These are phyloP conservation scores for Columbina picui DNA, from an alignment of 2,113 vertebrate species.

Conservation along the genomic window DNA sequence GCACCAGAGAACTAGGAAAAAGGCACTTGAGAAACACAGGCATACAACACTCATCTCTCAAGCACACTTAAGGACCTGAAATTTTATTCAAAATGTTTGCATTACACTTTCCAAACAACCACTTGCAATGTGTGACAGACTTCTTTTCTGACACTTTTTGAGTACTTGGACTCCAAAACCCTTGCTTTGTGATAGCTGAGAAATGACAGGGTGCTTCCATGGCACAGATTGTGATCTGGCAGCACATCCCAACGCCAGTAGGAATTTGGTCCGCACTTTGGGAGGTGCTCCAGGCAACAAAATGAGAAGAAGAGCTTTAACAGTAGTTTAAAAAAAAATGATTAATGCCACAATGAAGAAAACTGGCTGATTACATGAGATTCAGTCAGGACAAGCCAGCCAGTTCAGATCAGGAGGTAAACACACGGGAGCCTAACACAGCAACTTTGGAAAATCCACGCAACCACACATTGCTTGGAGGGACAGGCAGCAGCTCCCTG, in stretches of 20 bases:
- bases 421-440: accelerated
- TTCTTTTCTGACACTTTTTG: not conserved
- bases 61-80: not conserved
- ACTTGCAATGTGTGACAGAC: not conserved
- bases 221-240: not conserved
- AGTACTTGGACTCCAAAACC: not conserved
- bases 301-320: not conserved
- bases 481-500: accelerated
- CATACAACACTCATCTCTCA: not conserved
- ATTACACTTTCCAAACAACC: slow-evolving; percentile 23
- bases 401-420: not conserved
- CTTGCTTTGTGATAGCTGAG: not conserved
- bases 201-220: not conserved
- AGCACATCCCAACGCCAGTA: not conserved
- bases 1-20: not conserved
- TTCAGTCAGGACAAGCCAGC: not conserved
- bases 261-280: not conserved
- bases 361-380: not conserved
- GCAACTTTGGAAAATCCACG: not conserved
- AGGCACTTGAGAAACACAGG: not conserved
- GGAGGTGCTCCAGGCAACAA: slow-evolving; percentile 6
- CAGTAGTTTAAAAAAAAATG: not conserved
- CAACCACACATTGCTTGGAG: too few relatives aligned
- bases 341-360: not conserved
- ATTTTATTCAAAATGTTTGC: slow-evolving; percentile 8